These are phyloP conservation scores for Melitaea cinxia DNA, from an alignment of 1,140 invertebrate species.

Conservation along the genomic window DNA sequence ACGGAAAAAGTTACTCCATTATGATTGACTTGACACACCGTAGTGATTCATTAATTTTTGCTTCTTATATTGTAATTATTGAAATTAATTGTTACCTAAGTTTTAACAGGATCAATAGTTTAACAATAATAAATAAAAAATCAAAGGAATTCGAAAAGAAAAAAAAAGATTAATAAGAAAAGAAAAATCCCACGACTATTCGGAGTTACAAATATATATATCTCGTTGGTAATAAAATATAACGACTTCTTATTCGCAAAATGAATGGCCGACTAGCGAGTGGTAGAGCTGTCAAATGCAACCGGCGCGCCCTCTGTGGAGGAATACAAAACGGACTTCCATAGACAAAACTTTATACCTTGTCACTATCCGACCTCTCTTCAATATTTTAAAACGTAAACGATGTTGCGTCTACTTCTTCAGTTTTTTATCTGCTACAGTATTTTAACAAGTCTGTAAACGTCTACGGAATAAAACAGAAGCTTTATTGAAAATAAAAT, in stretches of 20 bases:
- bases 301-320: slow-evolving; percentile 59
- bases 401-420: not conserved
- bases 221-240: slow-evolving; percentile 75
- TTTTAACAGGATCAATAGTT: not conserved
- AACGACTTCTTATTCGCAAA: slow-evolving; percentile 63
- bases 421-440: not conserved
- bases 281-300: slow-evolving; percentile 65
- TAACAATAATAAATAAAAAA: not conserved
- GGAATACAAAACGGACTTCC: slow-evolving; percentile 69
- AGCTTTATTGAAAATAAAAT: slow-evolving; percentile 19
- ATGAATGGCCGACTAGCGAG: slow-evolving; percentile 47
- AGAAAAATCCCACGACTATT: slow-evolving; percentile 65
- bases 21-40: not conserved
- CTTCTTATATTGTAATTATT: not conserved
- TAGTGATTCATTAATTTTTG: slow-evolving; percentile 6
- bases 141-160: not conserved
- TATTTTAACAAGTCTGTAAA: not conserved
- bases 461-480: not conserved
- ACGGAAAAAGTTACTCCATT: slow-evolving; percentile 16
- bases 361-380: slow-evolving; percentile 37
- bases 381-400: slow-evolving; percentile 7
- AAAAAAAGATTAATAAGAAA: slow-evolving; percentile 35
- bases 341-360: slow-evolving; percentile 48
- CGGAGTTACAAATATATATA: slow-evolving; percentile 71
- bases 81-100: too few species aligned